phyloP scores from a whole-genome alignment of 2,113 vertebrate genomes.

The Mesembrinibis cayennensis region DNA sequence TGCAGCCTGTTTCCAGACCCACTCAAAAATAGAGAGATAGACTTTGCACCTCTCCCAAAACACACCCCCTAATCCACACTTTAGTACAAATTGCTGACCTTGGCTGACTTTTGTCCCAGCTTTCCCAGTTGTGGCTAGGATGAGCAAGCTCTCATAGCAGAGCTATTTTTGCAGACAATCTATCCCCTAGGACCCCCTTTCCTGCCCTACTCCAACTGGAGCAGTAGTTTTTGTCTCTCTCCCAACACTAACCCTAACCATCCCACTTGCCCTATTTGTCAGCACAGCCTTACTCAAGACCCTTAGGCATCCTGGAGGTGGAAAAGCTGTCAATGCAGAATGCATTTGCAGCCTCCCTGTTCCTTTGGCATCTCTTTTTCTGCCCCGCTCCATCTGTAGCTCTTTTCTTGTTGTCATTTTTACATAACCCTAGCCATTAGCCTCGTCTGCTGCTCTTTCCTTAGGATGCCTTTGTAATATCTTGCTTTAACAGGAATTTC shows the following conservation, averaged over 20 bases:
- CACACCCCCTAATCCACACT: neutral
- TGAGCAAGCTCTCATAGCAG: neutral
- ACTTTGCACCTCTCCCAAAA: neutral
- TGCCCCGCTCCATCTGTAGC: neutral
- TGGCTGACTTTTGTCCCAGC: neutral
- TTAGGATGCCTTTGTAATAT: neutral
- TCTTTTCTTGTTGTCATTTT: neutral
- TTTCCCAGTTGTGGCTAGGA: neutral
- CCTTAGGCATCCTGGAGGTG: neutral
- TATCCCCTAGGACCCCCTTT: neutral
- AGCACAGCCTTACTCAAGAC: neutral
- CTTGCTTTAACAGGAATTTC: neutral
- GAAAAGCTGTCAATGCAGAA: neutral
- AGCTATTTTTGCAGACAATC: neutral
- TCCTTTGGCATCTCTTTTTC: neutral
- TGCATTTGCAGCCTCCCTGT: neutral
- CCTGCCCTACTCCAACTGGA: neutral
- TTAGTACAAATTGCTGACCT: neutral
- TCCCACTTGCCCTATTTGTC: neutral
- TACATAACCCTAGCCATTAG: neutral
- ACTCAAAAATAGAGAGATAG: neutral
- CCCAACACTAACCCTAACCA: neutral
- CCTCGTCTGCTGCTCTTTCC: neutral
- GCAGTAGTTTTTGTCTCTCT: neutral
- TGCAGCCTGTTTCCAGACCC: neutral